Conservation (phyloP, 2,888 invertebrate genomes). For the Apamea anceps region DNA sequence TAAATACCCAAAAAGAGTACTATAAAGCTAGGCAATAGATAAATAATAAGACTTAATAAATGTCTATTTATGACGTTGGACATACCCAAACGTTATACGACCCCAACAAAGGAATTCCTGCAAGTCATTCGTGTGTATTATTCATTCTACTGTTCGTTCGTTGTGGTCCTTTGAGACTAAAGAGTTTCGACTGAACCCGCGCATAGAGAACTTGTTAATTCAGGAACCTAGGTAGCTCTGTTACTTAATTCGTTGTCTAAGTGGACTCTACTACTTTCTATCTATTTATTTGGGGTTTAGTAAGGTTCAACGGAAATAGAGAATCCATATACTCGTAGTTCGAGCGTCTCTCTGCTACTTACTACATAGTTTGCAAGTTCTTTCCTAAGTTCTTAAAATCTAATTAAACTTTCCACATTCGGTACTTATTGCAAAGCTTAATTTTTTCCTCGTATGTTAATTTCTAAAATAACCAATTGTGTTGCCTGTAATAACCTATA, state of each 20-base stretch:
- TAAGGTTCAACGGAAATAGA: not conserved
- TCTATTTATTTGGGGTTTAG: not conserved
- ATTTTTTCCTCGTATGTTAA: not conserved
- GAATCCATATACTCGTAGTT: not conserved
- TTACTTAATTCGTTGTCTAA: slow-evolving; percentile 9
- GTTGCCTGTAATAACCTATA: not conserved
- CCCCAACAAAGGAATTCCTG: slow-evolving; percentile 24
- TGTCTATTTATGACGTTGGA: slow-evolving; percentile 10
- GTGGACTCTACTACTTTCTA: not conserved
- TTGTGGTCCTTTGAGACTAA: slow-evolving; percentile 30
- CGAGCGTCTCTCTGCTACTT: not conserved
- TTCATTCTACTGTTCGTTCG: slow-evolving; percentile 30
- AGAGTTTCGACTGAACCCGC: slow-evolving; percentile 21
- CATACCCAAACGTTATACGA: slow-evolving; percentile 1
- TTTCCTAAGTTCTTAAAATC: not conserved
- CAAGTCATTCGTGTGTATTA: slow-evolving; percentile 21
- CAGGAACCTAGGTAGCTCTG: slow-evolving; percentile 17
- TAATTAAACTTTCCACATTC: not conserved
- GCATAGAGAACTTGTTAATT: slow-evolving; percentile 26
- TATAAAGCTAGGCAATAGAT: not conserved
- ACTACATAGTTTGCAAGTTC: not conserved
- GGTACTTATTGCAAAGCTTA: not conserved
- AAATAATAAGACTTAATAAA: slow-evolving; percentile 4
- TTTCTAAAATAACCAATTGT: not conserved
- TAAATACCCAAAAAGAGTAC: not conserved